Percentiles rank a stretch among this genome's conserved stretches.
phyloP scores from a whole-genome alignment of 2,888 invertebrate genomes.

The Branchipolynoe longqiensis region DNA sequence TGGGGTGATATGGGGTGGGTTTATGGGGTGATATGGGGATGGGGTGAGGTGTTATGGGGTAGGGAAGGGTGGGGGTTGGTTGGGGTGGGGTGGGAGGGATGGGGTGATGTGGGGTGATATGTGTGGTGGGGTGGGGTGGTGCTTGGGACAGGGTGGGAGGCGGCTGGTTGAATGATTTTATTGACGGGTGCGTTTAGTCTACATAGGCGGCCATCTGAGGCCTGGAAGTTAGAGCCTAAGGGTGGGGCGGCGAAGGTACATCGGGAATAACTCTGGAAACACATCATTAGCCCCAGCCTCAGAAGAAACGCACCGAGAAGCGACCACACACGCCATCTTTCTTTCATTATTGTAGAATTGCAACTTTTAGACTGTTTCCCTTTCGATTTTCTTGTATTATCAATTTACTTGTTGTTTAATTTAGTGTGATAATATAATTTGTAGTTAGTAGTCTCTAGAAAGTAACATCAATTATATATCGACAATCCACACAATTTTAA shows the following conservation, averaged over 20 bases:
- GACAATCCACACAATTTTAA: too few relatives aligned
- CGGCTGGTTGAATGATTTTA: slow-evolving; percentile 51
- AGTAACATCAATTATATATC: too few relatives aligned
- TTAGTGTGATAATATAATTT: too few relatives aligned
- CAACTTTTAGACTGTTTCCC: too few relatives aligned
- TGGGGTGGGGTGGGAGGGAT: not conserved
- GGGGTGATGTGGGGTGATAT: not conserved
- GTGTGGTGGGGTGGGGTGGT: not conserved
- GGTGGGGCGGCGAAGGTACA: not conserved
- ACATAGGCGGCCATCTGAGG: slow-evolving; percentile 1
- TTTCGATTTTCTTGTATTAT: too few relatives aligned
- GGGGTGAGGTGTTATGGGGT: not conserved
- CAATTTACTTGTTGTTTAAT: too few relatives aligned
- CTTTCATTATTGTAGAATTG: too few relatives aligned
- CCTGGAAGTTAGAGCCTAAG: slow-evolving; percentile 39
- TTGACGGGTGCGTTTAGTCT: slow-evolving; percentile 12
- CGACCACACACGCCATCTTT: too few relatives aligned
- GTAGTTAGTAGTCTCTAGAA: too few relatives aligned
- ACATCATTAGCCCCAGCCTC: slow-evolving; percentile 19
- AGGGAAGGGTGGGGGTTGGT: not conserved
- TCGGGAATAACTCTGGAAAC: slow-evolving; percentile 17
- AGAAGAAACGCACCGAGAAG: not conserved
- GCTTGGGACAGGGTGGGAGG: too few relatives aligned
- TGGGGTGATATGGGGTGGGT: not conserved
- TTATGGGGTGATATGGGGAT: not conserved